phyloP scores from a whole-genome alignment of 2,888 invertebrate genomes.

The Nineta flava region DNA sequence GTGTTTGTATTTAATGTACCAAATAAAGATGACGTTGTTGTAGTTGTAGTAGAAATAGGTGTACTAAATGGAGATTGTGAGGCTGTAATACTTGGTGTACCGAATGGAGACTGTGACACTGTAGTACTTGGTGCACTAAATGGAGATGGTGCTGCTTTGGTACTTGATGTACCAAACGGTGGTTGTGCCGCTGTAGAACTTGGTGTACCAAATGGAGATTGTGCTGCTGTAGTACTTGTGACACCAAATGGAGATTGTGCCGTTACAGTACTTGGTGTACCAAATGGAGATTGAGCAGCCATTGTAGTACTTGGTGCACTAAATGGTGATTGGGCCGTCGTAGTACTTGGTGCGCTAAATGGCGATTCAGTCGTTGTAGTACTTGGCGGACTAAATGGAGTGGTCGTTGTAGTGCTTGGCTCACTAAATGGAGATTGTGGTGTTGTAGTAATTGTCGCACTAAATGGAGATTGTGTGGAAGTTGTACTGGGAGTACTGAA shows the following conservation, averaged over 20 bases:
- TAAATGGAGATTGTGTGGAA: no score
- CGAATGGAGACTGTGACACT: conserved; percentile 5
- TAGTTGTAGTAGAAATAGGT: conserved; percentile 4
- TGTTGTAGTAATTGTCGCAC: conserved; percentile 2
- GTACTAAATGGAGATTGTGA: conserved; percentile 1
- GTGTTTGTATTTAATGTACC: not conserved
- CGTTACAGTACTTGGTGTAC: conserved; percentile 2
- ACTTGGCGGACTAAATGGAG: not conserved
- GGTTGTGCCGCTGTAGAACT: conserved; percentile 1
- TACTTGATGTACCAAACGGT: conserved; percentile 7
- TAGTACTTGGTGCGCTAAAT: conserved; percentile 4
- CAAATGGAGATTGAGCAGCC: not conserved
- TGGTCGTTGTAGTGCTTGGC: not conserved
- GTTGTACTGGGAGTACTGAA: no score
- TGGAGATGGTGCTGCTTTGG: not conserved
- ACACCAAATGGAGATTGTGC: conserved; percentile 7
- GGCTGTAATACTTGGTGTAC: conserved; percentile 3
- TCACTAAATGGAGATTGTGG: conserved; percentile 2
- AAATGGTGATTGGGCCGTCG: conserved; percentile 6
- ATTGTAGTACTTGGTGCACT: conserved; percentile 6
- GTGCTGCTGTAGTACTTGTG: conserved; percentile 2
- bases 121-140: conserved; percentile 6
- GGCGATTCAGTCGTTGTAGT: no score
- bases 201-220: conserved; percentile 4
- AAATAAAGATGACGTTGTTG: conserved; percentile 3